Percentiles rank a stretch among this genome's conserved stretches.
Evolutionary conservation across 2,797 vertebrate genomes (phyloP).

Genomic region (Alcedo quadribrachys): DNA sequence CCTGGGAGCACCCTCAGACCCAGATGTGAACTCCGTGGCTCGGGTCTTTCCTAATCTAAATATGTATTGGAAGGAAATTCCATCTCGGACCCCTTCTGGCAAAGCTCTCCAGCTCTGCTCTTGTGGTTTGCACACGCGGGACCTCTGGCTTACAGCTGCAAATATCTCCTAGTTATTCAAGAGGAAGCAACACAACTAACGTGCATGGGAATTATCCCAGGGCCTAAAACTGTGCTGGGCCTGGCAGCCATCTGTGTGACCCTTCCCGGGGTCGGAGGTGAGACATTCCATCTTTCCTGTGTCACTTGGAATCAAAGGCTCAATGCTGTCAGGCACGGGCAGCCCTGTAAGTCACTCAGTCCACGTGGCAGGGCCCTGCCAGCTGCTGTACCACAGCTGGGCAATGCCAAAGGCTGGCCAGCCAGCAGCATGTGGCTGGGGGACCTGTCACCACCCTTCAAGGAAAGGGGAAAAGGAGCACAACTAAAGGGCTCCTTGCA

Average conservation of each 20-base stretch:
- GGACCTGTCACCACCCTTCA: background rate
- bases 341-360: background rate
- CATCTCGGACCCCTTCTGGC: slow-evolving; percentile 23
- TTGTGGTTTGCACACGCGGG: background rate
- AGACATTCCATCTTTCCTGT: slow-evolving; percentile 49
- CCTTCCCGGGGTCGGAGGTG: background rate
- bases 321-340: background rate
- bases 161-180: background rate
- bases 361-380: background rate
- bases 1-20: background rate
- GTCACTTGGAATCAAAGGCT: background rate
- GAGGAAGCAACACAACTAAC: slow-evolving; percentile 13
- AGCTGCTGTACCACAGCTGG: background rate
- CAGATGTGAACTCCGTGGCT: background rate
- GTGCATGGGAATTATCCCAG: slow-evolving; percentile 32
- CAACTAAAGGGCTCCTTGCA: background rate
- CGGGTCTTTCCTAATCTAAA: background rate
- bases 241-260: slow-evolving; percentile 58
- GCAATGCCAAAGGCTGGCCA: rapidly evolving
- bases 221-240: background rate
- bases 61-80: slow-evolving; percentile 26
- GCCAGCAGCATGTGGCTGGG: background rate
- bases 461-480: background rate
- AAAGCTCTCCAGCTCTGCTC: background rate
- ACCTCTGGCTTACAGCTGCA: slow-evolving; percentile 57